Base-by-base conservation (phyloP, 2,888 invertebrate species). In the Ophion slaviceki region DNA sequence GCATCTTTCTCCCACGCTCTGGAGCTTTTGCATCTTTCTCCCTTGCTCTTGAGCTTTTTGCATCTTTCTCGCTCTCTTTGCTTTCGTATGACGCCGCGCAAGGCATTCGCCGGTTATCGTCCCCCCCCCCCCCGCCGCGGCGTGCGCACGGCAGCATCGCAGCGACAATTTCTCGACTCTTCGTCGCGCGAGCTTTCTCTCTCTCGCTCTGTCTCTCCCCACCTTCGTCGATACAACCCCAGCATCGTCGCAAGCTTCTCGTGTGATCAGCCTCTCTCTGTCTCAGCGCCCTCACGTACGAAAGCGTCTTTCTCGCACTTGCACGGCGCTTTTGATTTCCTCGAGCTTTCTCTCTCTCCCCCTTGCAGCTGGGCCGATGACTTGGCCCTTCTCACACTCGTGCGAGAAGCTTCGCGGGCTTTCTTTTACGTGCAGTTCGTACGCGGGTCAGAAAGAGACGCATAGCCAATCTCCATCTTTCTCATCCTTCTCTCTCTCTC, bases 201-300 rank as follows among this genome's bases (percentile, higher is more conserved):
- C 74, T 74, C 85, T 67, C 84, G 67, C 45, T 47, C 84, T 59
- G 70, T 72, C 77, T 40, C 67, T 66, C 80, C 74, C 82, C 80
- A 71, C 87, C 77, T 84, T 77, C 74, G 68, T 72, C 82, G 59
- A 75, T 40, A 59, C 67, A 74, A 45, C 24, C 72, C 32, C 71
- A 62, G 72, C 72, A 81, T 81, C 84, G 82, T 87, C 87, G 88
- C 84, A 82, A 87, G 88, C 87, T 87, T 87, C 76, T 85, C 53
- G 57, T 77, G 62, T 53, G 45, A 71, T 83, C 78, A 62, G 70
- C 36, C 67, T 79, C 82, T 74, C 70, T 85, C 79, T 82, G 78
- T 24, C 68, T 40, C 7, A 20, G 24, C 53, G 11, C 28, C 36
- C 77, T 79, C 66, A 40, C 53, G 61, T 2, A 47, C 36, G 67